Evolutionary conservation across 1,140 invertebrate species (phyloP).

Genomic region (Heliconius hewitsoni): DNA sequence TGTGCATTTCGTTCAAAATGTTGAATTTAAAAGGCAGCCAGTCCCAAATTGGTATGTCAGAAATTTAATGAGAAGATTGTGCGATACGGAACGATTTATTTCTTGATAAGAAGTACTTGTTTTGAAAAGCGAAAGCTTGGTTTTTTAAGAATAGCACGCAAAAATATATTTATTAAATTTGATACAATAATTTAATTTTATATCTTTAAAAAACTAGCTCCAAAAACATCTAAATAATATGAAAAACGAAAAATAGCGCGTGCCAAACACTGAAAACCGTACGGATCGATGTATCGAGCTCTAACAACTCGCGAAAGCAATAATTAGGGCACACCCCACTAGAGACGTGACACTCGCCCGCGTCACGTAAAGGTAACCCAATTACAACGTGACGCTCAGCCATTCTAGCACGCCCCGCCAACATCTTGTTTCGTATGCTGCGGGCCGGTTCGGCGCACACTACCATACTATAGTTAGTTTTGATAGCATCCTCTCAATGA

Average conservation of each 20-base stretch:
- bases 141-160: background rate
- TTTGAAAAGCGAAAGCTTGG: conserved; percentile 4
- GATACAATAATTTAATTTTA: background rate
- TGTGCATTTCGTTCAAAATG: conserved; percentile 29
- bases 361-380: conserved; percentile 78
- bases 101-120: conserved; percentile 1
- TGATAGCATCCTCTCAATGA: conserved; percentile 80
- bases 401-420: conserved; percentile 60
- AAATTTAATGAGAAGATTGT: conserved; percentile 11
- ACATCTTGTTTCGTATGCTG: conserved; percentile 75
- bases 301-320: conserved; percentile 53
- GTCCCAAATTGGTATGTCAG: conserved; percentile 26
- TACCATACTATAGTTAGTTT: conserved; percentile 67
- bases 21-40: conserved; percentile 19
- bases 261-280: background rate
- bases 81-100: conserved; percentile 16
- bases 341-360: conserved; percentile 59
- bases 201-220: background rate
- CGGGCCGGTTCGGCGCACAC: conserved; percentile 74
- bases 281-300: conserved; percentile 1
- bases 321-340: conserved; percentile 74
- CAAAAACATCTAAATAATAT: background rate
- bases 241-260: background rate
- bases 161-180: background rate
- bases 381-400: conserved; percentile 76